phyloP scores from a whole-genome alignment of 1,140 invertebrate genomes.

The Paraescarpia echinospica region DNA sequence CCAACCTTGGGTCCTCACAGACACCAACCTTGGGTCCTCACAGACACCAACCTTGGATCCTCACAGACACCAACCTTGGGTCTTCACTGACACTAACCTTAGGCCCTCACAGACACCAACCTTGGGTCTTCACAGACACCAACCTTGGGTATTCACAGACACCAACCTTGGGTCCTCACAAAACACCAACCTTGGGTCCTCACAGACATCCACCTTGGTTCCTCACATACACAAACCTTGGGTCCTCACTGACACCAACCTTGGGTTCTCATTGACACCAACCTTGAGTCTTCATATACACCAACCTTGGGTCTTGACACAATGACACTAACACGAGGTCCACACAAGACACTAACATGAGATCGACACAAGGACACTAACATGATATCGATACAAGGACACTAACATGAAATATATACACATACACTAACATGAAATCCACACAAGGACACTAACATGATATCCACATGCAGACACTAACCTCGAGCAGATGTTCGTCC shows the following conservation, averaged over 20 bases:
- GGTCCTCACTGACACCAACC: too few species aligned
- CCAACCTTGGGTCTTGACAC: neutral
- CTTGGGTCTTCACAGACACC: too few species aligned
- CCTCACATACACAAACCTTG: too few species aligned
- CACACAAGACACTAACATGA: neutral
- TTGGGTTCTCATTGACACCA: neutral
- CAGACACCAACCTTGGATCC: too few species aligned
- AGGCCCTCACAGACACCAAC: neutral
- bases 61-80: too few species aligned
- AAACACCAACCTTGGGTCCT: neutral
- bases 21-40: too few species aligned
- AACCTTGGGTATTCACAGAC: too few species aligned
- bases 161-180: neutral
- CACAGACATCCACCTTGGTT: too few species aligned
- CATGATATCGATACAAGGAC: neutral
- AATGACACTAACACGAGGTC: neutral
- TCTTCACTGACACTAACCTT: too few species aligned
- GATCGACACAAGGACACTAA: neutral
- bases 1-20: too few species aligned
- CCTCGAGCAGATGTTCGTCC: conserved; percentile 53
- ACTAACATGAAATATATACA: neutral
- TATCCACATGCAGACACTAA: neutral
- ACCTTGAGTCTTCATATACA: neutral
- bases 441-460: neutral
- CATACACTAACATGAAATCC: neutral